phyloP scores from a whole-genome alignment of 2,113 vertebrate species.

The Sturnus vulgaris region DNA sequence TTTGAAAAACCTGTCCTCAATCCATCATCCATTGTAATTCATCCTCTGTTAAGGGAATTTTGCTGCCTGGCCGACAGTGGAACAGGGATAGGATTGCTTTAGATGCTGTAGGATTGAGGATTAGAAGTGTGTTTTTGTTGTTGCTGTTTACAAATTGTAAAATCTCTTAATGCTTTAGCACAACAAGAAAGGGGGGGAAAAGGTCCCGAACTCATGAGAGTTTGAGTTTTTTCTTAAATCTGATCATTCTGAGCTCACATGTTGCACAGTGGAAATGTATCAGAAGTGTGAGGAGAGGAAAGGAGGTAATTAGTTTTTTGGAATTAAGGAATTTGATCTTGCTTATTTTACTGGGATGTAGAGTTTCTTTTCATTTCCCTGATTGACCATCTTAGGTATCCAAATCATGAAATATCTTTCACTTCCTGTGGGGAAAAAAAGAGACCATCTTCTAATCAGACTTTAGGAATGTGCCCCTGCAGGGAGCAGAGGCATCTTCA shows the following conservation, averaged over 20 bases:
- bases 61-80: neutral
- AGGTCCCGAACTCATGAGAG: neutral
- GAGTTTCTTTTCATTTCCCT: neutral
- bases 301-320: neutral
- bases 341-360: neutral
- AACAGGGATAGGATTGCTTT: neutral
- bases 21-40: neutral
- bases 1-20: neutral
- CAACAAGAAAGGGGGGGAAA: neutral
- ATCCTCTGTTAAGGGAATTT: neutral
- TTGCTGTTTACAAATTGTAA: neutral
- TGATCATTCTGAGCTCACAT: neutral
- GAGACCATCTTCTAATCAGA: fast-evolving
- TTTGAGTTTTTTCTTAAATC: neutral
- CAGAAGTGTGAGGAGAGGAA: neutral
- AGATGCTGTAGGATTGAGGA: neutral
- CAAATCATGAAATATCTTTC: neutral
- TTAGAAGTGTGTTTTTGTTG: neutral
- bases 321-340: neutral
- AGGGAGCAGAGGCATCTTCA: neutral
- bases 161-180: neutral
- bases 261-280: neutral
- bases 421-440: neutral
- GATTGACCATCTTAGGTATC: neutral
- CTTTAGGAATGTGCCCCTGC: neutral